These are phyloP conservation scores for Anolis sagrei DNA, from an alignment of 2,113 vertebrate genomes.

Conservation along the genomic window DNA sequence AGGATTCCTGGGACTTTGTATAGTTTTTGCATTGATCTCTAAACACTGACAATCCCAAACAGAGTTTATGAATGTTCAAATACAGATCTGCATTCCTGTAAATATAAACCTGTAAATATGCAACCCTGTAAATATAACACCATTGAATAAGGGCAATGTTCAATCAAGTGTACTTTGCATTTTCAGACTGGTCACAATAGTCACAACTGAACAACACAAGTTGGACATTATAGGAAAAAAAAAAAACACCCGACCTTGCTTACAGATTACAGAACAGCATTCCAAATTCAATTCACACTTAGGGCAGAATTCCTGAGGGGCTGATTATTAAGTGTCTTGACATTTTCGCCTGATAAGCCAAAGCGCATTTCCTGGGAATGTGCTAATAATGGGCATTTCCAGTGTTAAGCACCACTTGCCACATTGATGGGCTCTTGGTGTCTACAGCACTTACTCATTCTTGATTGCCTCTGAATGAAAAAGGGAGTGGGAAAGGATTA, in stretches of 20 bases:
- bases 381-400: slow-evolving; percentile 72
- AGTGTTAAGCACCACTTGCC: slow-evolving; percentile 72
- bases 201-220: not conserved
- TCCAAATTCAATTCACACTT: slow-evolving; percentile 52
- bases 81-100: not conserved
- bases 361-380: slow-evolving; percentile 72
- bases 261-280: slow-evolving; percentile 60
- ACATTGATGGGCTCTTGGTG: slow-evolving; percentile 68
- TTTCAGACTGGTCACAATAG: not conserved
- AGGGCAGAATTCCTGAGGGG: slow-evolving; percentile 49
- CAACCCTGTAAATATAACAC: not conserved
- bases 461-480: slow-evolving; percentile 79
- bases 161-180: not conserved
- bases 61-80: not conserved
- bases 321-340: slow-evolving; percentile 61
- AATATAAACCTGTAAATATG: no score
- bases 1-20: not conserved
- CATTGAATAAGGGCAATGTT: not conserved
- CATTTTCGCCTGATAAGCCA: slow-evolving; percentile 69
- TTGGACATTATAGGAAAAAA: no score
- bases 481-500: slow-evolving; percentile 68
- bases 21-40: not conserved
- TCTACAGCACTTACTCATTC: slow-evolving; percentile 79
- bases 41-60: not conserved
- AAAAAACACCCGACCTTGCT: slow-evolving; percentile 50